Base-by-base conservation (phyloP, 2,113 vertebrate genomes). In the Trochalopteron elliotii region DNA sequence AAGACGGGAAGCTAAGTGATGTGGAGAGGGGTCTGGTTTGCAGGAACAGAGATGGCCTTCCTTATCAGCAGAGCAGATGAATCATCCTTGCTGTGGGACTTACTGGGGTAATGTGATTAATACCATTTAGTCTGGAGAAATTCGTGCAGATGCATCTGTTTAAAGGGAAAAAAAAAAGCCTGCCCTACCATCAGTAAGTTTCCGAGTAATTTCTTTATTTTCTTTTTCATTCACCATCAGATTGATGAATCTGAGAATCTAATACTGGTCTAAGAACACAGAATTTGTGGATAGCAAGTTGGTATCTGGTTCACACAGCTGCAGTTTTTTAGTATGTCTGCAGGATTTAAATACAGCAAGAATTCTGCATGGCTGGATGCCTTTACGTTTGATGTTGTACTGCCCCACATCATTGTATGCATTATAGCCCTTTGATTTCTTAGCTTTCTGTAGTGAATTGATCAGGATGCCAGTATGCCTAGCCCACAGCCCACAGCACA, bases 91-190 rank as follows among this genome's bases (percentile, higher is more conserved):
- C 87, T 79, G 13, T 83, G 75, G 75, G 70, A 77, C 27, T 90
- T 91, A 24, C 35, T 74, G 47, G 59, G 82, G 21, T 86, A 42
- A 74, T 83, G 37, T 74, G 78, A 94, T 95, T 96, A 90, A 79
- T 85, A 25, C 23, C 15, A 50, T 64, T 91, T 60, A 79, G 40
- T 76, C 45, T 70, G 35, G 31, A 83, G 71, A 80, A 90, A 70
- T 33, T 45, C 10, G 11, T 83, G 64, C 70, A 77, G 45, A 63
- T 49, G 25, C 15, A 22, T 72, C 75, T 80, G 31, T 61, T 83
- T 64, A 94, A 86, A 47, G n/a, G n/a, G 4, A 3, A n/a, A 5
- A 7, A 37, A 31, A 63, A 47, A 19, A 28, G 1, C 8, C 10
- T 68, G 6, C 9, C 8, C 15, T 15, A 68, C 27, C 60, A 49